These are phyloP conservation scores for Salvelinus alpinus DNA, from an alignment of 2,113 vertebrate genomes.

Conservation along the genomic window DNA sequence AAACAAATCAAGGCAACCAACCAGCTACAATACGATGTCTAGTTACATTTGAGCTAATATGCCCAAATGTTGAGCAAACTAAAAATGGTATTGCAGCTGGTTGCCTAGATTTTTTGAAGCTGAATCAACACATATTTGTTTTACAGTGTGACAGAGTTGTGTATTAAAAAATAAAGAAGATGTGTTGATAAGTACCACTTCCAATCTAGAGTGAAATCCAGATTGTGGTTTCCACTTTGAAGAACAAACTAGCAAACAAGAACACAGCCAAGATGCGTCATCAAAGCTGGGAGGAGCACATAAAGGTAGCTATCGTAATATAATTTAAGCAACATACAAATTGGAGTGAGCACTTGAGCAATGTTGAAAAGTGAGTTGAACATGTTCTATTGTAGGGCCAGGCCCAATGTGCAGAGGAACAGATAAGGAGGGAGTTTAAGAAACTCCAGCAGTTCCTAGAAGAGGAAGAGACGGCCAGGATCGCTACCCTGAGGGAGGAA, in stretches of 20 bases:
- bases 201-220: not conserved
- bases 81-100: too few species aligned
- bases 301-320: not conserved
- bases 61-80: too few species aligned
- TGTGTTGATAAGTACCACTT: not conserved
- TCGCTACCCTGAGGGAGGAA: not conserved
- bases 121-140: not conserved
- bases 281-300: not conserved
- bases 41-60: too few species aligned
- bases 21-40: too few species aligned
- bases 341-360: too few species aligned
- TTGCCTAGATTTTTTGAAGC: too few species aligned
- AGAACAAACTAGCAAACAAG: not conserved
- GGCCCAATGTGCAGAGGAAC: not conserved
- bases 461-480: not conserved
- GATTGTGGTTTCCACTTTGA: not conserved
- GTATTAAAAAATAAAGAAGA: not conserved
- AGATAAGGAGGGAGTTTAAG: not conserved
- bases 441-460: not conserved
- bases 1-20: too few species aligned
- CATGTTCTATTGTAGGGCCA: not conserved
- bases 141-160: not conserved
- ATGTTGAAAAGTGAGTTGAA: not conserved
- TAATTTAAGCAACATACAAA: not conserved
- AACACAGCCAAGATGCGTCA: not conserved